phyloP scores from a whole-genome alignment of 2,113 vertebrate genomes.

The Sciurus niger region DNA sequence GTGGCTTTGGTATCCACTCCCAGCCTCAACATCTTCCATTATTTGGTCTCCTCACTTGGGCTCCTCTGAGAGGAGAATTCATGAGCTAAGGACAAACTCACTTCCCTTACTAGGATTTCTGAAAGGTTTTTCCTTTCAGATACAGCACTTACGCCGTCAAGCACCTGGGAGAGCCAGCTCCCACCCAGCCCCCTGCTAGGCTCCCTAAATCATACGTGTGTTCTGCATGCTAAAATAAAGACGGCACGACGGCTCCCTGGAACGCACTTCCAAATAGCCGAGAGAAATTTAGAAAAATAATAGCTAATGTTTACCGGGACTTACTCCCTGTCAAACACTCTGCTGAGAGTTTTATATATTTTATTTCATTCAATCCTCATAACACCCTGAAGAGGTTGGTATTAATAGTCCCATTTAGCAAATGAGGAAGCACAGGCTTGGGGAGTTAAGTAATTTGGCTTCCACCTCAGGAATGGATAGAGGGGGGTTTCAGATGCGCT shows the following conservation, averaged over 20 bases:
- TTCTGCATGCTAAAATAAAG: not conserved
- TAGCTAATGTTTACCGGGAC: conserved; percentile 40
- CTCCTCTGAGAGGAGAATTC: not conserved
- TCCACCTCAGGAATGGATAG: not conserved
- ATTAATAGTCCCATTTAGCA: conserved; percentile 45
- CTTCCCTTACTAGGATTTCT: not conserved
- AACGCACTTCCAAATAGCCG: not conserved
- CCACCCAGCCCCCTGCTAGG: not conserved
- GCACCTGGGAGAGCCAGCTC: not conserved
- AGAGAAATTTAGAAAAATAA: conserved; percentile 58
- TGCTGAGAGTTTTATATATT: conserved; percentile 24
- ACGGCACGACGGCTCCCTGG: not conserved
- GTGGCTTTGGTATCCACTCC: not conserved
- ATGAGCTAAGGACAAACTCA: not conserved
- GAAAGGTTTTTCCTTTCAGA: not conserved
- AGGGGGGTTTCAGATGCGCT: not conserved
- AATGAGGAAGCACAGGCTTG: conserved; percentile 47
- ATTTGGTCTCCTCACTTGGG: not conserved
- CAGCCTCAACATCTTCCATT: not conserved
- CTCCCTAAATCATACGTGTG: not conserved
- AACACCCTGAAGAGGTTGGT: conserved; percentile 45
- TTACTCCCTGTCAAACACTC: conserved; percentile 42
- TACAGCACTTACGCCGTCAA: not conserved
- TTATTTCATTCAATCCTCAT: conserved; percentile 41
- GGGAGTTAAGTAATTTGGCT: not conserved